phyloP scores from a whole-genome alignment of 1,140 invertebrate species.

The Acromyrmex echinatior region DNA sequence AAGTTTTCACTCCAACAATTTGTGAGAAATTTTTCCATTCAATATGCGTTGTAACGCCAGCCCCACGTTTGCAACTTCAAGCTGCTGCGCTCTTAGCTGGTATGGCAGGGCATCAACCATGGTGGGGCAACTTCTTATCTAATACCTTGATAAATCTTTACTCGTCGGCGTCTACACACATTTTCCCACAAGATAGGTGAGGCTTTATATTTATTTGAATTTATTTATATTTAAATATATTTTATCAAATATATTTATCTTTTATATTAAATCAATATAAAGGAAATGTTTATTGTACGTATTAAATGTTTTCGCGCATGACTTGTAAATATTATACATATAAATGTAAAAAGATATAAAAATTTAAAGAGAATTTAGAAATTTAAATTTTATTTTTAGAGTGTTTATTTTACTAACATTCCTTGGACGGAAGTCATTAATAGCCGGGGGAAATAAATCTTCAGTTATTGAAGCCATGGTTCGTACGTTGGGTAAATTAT shows the following conservation, averaged over 20 bases:
- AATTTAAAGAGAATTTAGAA: not conserved
- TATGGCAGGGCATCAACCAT: conserved; percentile 92
- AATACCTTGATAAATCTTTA: conserved; percentile 93
- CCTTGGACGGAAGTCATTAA: conserved; percentile 93
- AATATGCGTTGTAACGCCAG: conserved; percentile 88
- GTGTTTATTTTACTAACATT: conserved; percentile 95
- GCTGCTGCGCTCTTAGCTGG: conserved; percentile 93
- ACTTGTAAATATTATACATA: conserved; percentile 13
- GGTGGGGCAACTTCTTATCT: conserved; percentile 96
- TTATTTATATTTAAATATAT: no score
- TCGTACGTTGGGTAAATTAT: conserved; percentile 87
- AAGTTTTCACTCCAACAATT: conserved; percentile 88
- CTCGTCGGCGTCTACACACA: conserved; percentile 91
- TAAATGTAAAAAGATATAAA: not conserved
- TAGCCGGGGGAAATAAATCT: conserved; percentile 88
- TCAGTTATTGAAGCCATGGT: conserved; percentile 89
- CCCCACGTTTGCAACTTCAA: conserved; percentile 90
- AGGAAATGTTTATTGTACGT: no score
- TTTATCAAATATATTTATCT: no score
- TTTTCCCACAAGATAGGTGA: conserved; percentile 95
- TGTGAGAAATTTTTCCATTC: conserved; percentile 91
- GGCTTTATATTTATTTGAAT: not conserved
- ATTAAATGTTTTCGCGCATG: not conserved
- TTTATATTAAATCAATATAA: no score
- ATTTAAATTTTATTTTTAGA: conserved; percentile 85